phyloP scores from a whole-genome alignment of 1,140 invertebrate genomes.

The Drosophila athabasca region DNA sequence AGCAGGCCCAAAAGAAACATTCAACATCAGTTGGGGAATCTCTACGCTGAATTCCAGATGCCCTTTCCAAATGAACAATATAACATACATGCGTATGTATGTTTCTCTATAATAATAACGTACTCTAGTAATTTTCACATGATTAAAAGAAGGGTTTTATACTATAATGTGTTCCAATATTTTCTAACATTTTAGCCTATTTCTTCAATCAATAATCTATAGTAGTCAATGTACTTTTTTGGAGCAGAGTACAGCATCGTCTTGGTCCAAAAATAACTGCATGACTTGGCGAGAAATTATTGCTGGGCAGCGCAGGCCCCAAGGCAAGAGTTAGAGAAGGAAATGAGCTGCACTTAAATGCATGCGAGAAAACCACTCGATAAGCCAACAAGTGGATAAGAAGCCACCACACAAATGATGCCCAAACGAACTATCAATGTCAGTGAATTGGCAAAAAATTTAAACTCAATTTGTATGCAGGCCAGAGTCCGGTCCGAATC shows the following conservation, averaged over 20 bases:
- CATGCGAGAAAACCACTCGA: constrained; percentile 82
- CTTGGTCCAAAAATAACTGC: constrained; percentile 72
- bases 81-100: too few relatives aligned
- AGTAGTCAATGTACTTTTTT: not conserved
- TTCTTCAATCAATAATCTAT: not conserved
- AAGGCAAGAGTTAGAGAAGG: constrained; percentile 61
- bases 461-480: constrained; percentile 83
- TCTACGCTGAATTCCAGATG: constrained; percentile 14
- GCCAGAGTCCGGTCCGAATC: constrained; percentile 50
- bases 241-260: constrained; percentile 18
- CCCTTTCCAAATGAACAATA: constrained; percentile 10
- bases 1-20: constrained; percentile 52
- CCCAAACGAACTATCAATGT: constrained; percentile 83
- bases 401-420: constrained; percentile 82
- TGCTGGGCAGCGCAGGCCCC: constrained; percentile 26
- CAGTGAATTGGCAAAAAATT: constrained; percentile 83
- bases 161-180: too few relatives aligned
- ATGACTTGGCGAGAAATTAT: constrained; percentile 63
- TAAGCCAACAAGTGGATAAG: constrained; percentile 82
- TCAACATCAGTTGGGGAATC: constrained; percentile 11
- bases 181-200: too few relatives aligned
- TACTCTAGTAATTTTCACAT: too few relatives aligned
- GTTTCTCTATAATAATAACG: too few relatives aligned
- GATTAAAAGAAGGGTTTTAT: too few relatives aligned
- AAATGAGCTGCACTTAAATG: constrained; percentile 82